These are phyloP conservation scores for Eulemur coronatus DNA, from an alignment of 2,797 vertebrate species.

Conservation along the genomic window DNA sequence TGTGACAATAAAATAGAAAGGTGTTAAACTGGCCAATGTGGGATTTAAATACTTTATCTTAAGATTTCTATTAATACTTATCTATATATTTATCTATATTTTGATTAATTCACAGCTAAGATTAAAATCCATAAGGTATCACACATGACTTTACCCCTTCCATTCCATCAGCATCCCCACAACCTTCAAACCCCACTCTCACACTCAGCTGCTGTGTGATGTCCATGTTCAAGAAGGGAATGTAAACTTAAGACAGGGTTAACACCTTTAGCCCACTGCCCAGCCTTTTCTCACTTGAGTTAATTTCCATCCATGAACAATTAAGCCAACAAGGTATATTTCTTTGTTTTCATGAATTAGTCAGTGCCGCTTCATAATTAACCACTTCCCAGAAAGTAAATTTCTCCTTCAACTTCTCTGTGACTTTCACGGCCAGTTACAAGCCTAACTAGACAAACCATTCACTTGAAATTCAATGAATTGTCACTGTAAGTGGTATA, in stretches of 20 bases:
- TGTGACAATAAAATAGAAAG: background rate
- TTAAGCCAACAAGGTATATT: background rate
- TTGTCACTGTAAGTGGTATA: background rate
- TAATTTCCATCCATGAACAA: background rate
- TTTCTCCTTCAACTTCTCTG: background rate
- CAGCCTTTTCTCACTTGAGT: background rate
- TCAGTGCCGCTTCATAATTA: background rate
- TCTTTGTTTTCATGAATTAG: background rate
- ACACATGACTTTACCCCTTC: background rate
- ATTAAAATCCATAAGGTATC: background rate
- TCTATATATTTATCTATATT: background rate
- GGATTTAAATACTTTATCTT: background rate
- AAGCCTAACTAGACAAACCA: background rate
- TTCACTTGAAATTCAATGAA: background rate
- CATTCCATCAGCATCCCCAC: background rate
- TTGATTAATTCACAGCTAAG: background rate
- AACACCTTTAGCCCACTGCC: background rate
- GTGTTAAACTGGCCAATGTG: background rate
- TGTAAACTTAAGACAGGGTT: background rate
- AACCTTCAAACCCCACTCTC: background rate
- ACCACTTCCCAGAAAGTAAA: background rate
- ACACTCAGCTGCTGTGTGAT: background rate
- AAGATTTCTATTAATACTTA: background rate
- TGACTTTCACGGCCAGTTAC: background rate
- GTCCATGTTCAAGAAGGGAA: background rate